A percentile compares a stretch with the other conserved stretches of the same genome.
phyloP scores from a whole-genome alignment of 2,888 invertebrate genomes.

The Idaea straminata region DNA sequence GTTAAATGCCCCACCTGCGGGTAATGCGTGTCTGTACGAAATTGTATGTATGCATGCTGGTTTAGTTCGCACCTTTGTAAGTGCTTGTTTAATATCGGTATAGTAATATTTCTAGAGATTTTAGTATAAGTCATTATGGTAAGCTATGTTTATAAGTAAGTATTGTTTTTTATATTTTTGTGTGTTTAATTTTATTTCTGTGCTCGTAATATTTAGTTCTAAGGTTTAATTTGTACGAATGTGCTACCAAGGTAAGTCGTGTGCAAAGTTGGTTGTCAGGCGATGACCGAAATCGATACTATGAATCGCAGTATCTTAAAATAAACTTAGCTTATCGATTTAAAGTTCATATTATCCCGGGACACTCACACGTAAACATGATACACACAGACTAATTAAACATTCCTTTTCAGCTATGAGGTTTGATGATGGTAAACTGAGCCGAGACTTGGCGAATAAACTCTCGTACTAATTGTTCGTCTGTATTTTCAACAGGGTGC shows the following conservation, averaged over 20 bases:
- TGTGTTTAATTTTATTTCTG: neutral
- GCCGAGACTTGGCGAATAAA: conserved; percentile 29
- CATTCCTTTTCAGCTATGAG: conserved; percentile 55
- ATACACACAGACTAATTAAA: conserved; percentile 35
- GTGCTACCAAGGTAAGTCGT: neutral
- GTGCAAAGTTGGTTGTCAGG: neutral
- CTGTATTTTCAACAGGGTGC: conserved; percentile 75
- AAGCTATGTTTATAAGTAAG: neutral
- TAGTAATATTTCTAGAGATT: conserved; percentile 3
- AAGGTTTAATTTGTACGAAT: neutral
- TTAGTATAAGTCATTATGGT: neutral
- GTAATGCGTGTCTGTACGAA: conserved; percentile 2
- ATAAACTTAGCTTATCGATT: conserved; percentile 7
- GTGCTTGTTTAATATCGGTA: conserved; percentile 7
- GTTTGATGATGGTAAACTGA: conserved; percentile 43
- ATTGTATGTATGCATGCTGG: conserved; percentile 9
- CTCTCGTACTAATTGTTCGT: conserved; percentile 65
- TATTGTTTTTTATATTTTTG: neutral
- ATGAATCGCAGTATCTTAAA: conserved; percentile 40
- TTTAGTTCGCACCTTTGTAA: neutral
- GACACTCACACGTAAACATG: conserved; percentile 17
- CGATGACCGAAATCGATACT: neutral
- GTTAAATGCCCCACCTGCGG: neutral
- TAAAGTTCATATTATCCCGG: conserved; percentile 7
- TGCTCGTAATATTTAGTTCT: neutral